These are phyloP conservation scores for Dryoscopus gambensis DNA, from an alignment of 2,113 vertebrate species.

Conservation along the genomic window DNA sequence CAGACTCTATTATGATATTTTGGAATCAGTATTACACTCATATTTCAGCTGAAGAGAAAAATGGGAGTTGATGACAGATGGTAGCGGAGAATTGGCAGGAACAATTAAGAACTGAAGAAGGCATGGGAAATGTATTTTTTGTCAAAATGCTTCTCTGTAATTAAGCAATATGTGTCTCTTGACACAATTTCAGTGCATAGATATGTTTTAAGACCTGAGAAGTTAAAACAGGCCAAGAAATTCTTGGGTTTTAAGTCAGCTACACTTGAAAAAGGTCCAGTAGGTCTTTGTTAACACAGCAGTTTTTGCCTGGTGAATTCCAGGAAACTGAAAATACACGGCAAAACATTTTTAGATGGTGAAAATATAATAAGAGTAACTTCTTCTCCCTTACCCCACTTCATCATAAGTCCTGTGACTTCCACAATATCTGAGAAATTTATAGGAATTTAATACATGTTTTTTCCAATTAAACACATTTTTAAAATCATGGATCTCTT, in stretches of 20 bases:
- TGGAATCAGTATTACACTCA: slow-evolving; percentile 20
- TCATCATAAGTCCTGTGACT: not conserved
- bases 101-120: slow-evolving; percentile 33
- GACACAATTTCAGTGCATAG: not conserved
- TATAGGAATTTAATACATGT: not conserved
- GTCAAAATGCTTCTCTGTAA: slow-evolving; percentile 20
- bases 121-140: slow-evolving; percentile 25
- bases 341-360: not conserved
- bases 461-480: not conserved
- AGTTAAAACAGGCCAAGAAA: not conserved
- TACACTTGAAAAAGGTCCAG: not conserved
- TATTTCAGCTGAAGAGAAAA: slow-evolving; percentile 49
- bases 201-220: slow-evolving; percentile 17
- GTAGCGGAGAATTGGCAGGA: slow-evolving; percentile 46
- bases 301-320: not conserved
- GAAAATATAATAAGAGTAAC: not conserved
- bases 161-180: slow-evolving; percentile 30
- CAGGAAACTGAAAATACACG: not conserved
- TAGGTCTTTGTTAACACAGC: not conserved
- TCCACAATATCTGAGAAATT: not conserved
- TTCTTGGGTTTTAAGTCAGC: not conserved
- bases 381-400: not conserved
- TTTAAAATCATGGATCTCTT: not conserved
- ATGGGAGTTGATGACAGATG: slow-evolving; percentile 49
- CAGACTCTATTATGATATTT: slow-evolving; percentile 38